phyloP scores from a whole-genome alignment of 2,888 invertebrate species.

The Brassicogethes aeneus region DNA sequence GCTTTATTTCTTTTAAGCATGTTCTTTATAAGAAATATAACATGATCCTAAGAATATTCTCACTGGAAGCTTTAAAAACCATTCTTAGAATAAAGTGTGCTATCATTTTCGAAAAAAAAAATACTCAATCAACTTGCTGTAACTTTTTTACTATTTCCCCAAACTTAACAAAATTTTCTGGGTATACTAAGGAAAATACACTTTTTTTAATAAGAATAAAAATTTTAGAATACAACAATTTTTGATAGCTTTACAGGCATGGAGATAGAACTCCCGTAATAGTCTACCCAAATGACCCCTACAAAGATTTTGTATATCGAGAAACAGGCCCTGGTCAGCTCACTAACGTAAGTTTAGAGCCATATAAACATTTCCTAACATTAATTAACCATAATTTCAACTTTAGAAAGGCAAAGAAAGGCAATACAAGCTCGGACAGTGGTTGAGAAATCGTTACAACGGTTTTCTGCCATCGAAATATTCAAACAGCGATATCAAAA shows the following conservation, averaged over 20 bases:
- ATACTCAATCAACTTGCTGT: too few species aligned
- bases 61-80: too few species aligned
- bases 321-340: neutral
- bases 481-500: neutral
- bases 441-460: neutral
- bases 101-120: too few species aligned
- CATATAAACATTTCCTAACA: neutral
- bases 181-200: too few species aligned
- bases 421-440: slow-evolving; percentile 1
- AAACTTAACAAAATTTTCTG: too few species aligned
- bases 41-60: too few species aligned
- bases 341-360: neutral
- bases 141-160: too few species aligned
- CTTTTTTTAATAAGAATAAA: too few species aligned
- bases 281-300: neutral
- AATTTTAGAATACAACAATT: too few species aligned
- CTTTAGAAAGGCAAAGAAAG: neutral
- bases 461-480: neutral
- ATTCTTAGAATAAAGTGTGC: too few species aligned
- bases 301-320: neutral
- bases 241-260: neutral
- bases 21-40: too few species aligned
- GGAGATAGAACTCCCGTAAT: neutral
- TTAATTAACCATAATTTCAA: neutral
- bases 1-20: too few species aligned